Conservation (phyloP, 2,888 invertebrate genomes). For the Bugulina stolonifera region DNA sequence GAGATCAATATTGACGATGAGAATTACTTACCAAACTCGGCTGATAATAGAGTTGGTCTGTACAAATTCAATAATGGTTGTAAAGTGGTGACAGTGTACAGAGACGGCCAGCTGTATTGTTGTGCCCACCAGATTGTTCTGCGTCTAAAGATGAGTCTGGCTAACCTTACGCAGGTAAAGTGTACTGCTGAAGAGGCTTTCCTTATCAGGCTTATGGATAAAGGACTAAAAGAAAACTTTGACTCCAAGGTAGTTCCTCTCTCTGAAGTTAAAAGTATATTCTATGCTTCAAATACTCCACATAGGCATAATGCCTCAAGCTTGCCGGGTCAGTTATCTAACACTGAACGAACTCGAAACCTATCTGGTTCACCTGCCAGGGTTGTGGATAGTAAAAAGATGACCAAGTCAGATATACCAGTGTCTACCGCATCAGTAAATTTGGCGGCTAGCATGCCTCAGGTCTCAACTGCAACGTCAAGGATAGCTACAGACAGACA, state of each 20-base stretch:
- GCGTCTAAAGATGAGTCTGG: neutral
- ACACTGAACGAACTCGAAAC: too few species aligned
- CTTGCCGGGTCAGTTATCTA: too few species aligned
- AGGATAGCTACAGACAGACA: too few species aligned
- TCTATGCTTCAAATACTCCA: too few species aligned
- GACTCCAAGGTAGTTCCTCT: slow-evolving; percentile 9
- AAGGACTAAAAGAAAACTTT: slow-evolving; percentile 20
- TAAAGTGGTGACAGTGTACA: neutral
- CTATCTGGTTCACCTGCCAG: too few species aligned
- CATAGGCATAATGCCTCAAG: too few species aligned
- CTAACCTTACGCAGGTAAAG: neutral
- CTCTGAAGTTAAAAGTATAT: neutral
- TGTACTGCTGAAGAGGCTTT: neutral
- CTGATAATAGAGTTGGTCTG: neutral
- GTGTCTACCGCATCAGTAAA: too few species aligned
- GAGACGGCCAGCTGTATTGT: slow-evolving; percentile 5
- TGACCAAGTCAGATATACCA: too few species aligned
- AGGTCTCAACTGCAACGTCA: too few species aligned
- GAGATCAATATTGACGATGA: neutral
- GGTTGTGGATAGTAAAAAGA: too few species aligned
- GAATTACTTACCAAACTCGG: neutral
- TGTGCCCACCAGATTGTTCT: neutral
- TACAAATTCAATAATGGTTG: slow-evolving; percentile 6
- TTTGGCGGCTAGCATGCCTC: too few species aligned
- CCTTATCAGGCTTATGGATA: neutral